Base-by-base conservation (phyloP, 2,888 invertebrate species). In the Diachrysia chrysitis region DNA sequence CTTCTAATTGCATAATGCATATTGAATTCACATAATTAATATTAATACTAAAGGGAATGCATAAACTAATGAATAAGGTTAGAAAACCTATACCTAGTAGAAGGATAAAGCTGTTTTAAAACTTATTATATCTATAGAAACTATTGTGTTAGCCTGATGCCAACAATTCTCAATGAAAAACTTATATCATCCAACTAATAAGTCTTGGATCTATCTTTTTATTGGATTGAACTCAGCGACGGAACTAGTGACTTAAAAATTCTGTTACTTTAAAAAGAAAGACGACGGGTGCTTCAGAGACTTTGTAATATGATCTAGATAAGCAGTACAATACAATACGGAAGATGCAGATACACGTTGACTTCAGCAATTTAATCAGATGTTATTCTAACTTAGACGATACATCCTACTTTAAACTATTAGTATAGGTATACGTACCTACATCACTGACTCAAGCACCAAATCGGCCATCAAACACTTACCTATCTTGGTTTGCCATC, bases 101-200 rank as follows among this genome's bases (percentile, higher is more conserved):
- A n/a, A 5, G 7, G n/a, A 42, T 5, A 42, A n/a, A n/a, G 16
- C 16, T 37, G 14, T 37, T 37, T 37, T 37, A 4, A 14, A 16
- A 4, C 14, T 37, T 14, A n/a, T n/a, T n/a, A n/a, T n/a, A n/a
- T n/a, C n/a, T n/a, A n/a, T n/a, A n/a, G n/a, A n/a, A n/a, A n/a
- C n/a, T n/a, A n/a, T n/a, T n/a, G n/a, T n/a, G n/a, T n/a, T n/a
- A n/a, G n/a, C n/a, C n/a, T n/a, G n/a, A n/a, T n/a, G n/a, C n/a
- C 37, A 4, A 16, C 16, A 16, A 16, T 37, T 37, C 37, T 16
- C 14, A 10, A 37, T 80, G 76, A 74, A 76, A 78, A 73, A 46
- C 55, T 71, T 73, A 80, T 80, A 69, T 67, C 70, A 73, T 78
- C 68, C 70, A 80, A 76, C 23, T 71, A 59, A 66, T 60, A 59